phyloP scores from a whole-genome alignment of 2,113 vertebrate species.

The Thalassoma bifasciatum region DNA sequence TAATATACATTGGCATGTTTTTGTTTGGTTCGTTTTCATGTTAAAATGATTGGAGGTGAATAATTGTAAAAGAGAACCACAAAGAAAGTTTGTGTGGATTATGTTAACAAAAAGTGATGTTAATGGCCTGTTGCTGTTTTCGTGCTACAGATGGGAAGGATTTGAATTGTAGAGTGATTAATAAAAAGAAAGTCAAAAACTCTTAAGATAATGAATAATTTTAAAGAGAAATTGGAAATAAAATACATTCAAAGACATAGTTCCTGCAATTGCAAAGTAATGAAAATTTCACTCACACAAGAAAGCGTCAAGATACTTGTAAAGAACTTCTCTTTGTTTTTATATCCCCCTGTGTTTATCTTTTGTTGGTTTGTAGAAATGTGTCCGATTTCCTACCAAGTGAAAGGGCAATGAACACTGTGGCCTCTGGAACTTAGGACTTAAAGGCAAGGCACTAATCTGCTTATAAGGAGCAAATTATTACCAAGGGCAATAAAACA shows the following conservation, averaged over 20 bases:
- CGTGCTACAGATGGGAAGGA: constrained; percentile 43
- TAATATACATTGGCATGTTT: constrained; percentile 76
- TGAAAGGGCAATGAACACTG: constrained; percentile 50
- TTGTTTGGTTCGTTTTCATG: constrained; percentile 69
- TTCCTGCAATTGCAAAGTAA: neutral
- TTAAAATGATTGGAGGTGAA: constrained; percentile 73
- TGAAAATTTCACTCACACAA: constrained; percentile 1
- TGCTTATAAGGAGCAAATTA: constrained; percentile 61
- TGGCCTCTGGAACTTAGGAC: constrained; percentile 49
- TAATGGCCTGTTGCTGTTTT: constrained; percentile 35
- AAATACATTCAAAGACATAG: constrained; percentile 16
- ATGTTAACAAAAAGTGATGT: constrained; percentile 39
- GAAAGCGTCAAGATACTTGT: constrained; percentile 5
- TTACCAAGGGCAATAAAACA: constrained; percentile 74
- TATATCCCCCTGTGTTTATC: neutral
- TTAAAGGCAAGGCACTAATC: constrained; percentile 58
- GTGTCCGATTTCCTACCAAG: constrained; percentile 27
- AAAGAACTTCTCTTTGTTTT: constrained; percentile 32
- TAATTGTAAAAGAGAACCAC: constrained; percentile 55
- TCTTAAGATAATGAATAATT: neutral
- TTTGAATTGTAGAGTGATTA: constrained; percentile 23
- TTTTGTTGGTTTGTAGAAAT: constrained; percentile 37
- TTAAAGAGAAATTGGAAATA: constrained; percentile 17
- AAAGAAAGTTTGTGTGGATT: constrained; percentile 47
- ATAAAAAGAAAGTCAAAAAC: neutral